These are phyloP conservation scores for Zaprionus africanus DNA, from an alignment of 1,140 invertebrate species.

Conservation along the genomic window DNA sequence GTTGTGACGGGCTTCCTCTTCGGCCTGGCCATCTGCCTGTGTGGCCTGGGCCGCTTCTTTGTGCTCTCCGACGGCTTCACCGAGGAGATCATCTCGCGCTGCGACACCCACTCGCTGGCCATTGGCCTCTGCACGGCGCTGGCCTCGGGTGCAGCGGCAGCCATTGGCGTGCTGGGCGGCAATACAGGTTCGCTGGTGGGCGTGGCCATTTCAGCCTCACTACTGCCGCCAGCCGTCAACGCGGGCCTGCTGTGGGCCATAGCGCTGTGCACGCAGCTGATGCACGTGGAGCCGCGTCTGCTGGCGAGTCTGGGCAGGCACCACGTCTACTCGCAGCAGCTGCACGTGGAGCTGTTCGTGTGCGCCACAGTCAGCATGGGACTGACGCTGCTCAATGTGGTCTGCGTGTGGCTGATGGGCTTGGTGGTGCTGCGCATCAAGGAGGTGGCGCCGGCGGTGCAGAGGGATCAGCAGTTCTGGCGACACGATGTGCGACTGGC, in stretches of 20 bases:
- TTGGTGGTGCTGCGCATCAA: conserved; percentile 90
- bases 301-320: conserved; percentile 65
- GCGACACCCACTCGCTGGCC: conserved; percentile 87
- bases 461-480: conserved; percentile 86
- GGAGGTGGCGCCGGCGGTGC: conserved; percentile 88
- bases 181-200: conserved; percentile 91
- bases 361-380: conserved; percentile 88
- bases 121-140: conserved; percentile 89
- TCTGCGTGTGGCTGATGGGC: conserved; percentile 89
- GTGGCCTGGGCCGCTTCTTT: conserved; percentile 85
- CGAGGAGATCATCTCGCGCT: conserved; percentile 89
- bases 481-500: conserved; percentile 88
- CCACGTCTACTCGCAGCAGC: conserved; percentile 85
- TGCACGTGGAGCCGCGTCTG: conserved; percentile 72
- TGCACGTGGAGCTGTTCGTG: conserved; percentile 86
- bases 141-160: conserved; percentile 89
- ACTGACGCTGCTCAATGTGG: conserved; percentile 89
- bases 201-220: conserved; percentile 91
- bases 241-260: conserved; percentile 89
- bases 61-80: conserved; percentile 87
- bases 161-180: conserved; percentile 88
- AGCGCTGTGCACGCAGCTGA: conserved; percentile 85
- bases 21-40: conserved; percentile 86
- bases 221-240: conserved; percentile 91
- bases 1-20: conserved; percentile 88